Conservation (phyloP, 2,888 invertebrate species). For the Lamellibrachia satsuma region DNA sequence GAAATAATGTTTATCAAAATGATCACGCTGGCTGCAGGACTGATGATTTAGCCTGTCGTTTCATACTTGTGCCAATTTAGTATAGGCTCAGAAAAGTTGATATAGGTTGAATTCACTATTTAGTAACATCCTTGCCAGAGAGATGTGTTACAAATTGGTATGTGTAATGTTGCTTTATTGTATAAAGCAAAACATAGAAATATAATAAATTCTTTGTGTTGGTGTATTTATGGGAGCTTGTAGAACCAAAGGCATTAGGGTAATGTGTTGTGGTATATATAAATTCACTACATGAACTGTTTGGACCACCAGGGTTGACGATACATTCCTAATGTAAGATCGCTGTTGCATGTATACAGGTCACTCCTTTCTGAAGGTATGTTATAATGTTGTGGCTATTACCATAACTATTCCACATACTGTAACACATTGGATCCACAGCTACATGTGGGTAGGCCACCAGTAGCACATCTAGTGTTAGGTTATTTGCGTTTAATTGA, state of each 20-base stretch:
- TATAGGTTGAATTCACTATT: neutral
- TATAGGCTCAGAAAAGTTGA: neutral
- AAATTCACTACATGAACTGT: too few relatives aligned
- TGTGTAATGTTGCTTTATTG: neutral
- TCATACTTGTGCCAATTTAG: neutral
- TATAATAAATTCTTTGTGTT: neutral
- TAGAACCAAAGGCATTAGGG: neutral
- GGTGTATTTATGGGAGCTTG: neutral
- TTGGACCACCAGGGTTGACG: neutral
- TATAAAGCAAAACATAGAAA: constrained; percentile 5
- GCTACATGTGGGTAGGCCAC: neutral
- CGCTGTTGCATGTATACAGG: neutral
- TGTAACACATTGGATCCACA: neutral
- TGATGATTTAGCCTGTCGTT: neutral
- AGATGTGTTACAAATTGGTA: neutral
- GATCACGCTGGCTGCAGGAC: neutral
- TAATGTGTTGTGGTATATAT: neutral
- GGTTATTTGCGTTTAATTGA: neutral
- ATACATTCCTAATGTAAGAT: neutral
- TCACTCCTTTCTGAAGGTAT: neutral
- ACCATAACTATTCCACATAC: neutral
- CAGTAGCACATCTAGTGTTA: neutral
- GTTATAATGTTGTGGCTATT: neutral
- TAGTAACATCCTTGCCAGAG: neutral
- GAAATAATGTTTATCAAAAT: neutral